Base-by-base conservation (phyloP, 2,113 vertebrate genomes). In the Accipiter virgatus region DNA sequence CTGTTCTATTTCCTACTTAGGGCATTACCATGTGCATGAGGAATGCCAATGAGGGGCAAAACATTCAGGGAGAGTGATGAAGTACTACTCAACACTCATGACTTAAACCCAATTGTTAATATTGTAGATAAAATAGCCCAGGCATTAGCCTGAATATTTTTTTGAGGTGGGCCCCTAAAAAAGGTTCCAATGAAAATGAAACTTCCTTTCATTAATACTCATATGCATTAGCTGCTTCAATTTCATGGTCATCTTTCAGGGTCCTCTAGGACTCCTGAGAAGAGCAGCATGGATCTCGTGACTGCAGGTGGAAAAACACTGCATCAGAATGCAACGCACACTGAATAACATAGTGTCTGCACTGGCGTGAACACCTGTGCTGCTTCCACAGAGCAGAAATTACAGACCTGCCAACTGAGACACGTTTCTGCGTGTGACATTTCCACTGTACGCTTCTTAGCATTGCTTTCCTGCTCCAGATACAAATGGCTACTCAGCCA, bases 271-370 rank as follows among this genome's bases (percentile, higher is more conserved):
- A 29, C 21, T 68, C 10, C 4, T 4, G 23, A 56, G 13, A 36
- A 63, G 67, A 45, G 47, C 1, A 1, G 34, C 34, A 31, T 1
- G 2, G 55, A 6, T 29, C 5, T 45, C 20, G 42, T 1, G 62
- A 3, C 2, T 3, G 62, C 31, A 36, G n/a, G 47, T 67, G 63
- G 58, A 40, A 79, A 58, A 32, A 1, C 50, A 15, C 11, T 1
- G 50, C 26, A 7, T 11, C 21, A 16, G 55, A 20, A 67, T 1
- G 16, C 26, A 16, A 11, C 0, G 11, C 7, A 10, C 0, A 0
- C 32, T 7, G 52, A 27, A 2, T 6, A 23, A 26, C 15, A 12
- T 2, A 4, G 29, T 10, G 23, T 9, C 42, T 42, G 55, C 59
- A 6, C 31, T 7, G 36, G 16, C 31, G 50, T 9, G 40, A 82